Evolutionary conservation across 2,888 invertebrate species (phyloP), one percentile per base, ranked within the genome.

Genomic region (Cheilosia grossa): DNA sequence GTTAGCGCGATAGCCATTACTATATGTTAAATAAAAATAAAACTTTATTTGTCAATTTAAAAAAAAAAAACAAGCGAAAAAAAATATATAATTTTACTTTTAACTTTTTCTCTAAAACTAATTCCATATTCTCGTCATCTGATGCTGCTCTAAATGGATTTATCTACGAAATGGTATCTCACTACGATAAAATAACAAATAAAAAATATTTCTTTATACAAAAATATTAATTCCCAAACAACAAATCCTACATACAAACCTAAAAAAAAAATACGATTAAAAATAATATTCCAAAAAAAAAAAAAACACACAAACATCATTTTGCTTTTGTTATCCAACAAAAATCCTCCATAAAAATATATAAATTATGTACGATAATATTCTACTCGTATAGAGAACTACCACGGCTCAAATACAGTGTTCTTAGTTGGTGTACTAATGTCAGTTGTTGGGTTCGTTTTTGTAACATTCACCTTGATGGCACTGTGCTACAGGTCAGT

Each of bases 401-500:
- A 97, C 95, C 97, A 97, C 95, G 97, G 97, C 94, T 97, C 97
- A 94, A 97, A 97, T 95, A 98, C 97, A 94, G 97, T 97, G 94
- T 97, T 97, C 95, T 96, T 98, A 95, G 98, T 98, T 94, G 97
- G 96, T 95, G 97, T 97, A 94, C 97, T 98, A 95, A 98, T 98
- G 96, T 97, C 97, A 95, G 97, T 98, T 95, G 98, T 98, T 95
- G 98, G 98, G 96, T 97, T 98, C 95, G 98, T 98, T 95, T 98
- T 98, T 96, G 96, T 98, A 95, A 95, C 97, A 95, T 98, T 98
- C 96, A 97, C 98, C 94, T 96, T 97, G 95, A 96, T 98, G 96
- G 98, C 98, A 95, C 96, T 98, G 95, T 98, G 98, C 97, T 98
- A 98, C 97, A 97, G 98, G 97, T 97, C 97, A 97, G 97, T 97